These are phyloP conservation scores for Chaetoderma sp. DNA, from an alignment of 2,888 invertebrate genomes.

Conservation along the genomic window DNA sequence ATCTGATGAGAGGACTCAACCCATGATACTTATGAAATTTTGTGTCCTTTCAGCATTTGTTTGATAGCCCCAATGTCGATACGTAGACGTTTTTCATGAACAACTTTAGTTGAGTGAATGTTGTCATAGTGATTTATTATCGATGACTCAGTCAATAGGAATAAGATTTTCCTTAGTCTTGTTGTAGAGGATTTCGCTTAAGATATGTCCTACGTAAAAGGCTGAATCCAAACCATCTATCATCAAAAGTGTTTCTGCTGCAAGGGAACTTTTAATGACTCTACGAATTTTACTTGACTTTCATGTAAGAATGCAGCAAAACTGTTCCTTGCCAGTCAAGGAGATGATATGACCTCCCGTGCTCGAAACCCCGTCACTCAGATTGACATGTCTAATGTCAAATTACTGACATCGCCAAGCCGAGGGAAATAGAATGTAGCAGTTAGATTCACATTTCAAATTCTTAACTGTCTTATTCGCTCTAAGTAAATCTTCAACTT, in stretches of 20 bases:
- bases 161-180: not conserved
- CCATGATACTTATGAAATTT: constrained; percentile 8
- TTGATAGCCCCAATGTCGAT: constrained; percentile 33
- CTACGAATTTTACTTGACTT: constrained; percentile 26
- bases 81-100: constrained; percentile 30
- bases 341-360: constrained; percentile 25
- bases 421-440: not conserved
- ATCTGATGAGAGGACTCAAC: not conserved
- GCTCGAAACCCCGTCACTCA: constrained; percentile 30
- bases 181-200: constrained; percentile 24
- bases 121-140: constrained; percentile 33
- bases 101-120: constrained; percentile 32
- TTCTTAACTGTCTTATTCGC: not conserved
- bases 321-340: constrained; percentile 19
- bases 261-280: constrained; percentile 36
- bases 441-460: not conserved
- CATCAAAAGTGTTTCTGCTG: constrained; percentile 32
- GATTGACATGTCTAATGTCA: constrained; percentile 35
- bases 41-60: constrained; percentile 21
- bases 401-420: not conserved
- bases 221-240: constrained; percentile 30
- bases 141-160: constrained; percentile 30
- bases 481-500: not conserved
- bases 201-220: constrained; percentile 25
- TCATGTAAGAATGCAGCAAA: constrained; percentile 26